phyloP scores from a whole-genome alignment of 2,797 vertebrate species.

The Amblyraja radiata region DNA sequence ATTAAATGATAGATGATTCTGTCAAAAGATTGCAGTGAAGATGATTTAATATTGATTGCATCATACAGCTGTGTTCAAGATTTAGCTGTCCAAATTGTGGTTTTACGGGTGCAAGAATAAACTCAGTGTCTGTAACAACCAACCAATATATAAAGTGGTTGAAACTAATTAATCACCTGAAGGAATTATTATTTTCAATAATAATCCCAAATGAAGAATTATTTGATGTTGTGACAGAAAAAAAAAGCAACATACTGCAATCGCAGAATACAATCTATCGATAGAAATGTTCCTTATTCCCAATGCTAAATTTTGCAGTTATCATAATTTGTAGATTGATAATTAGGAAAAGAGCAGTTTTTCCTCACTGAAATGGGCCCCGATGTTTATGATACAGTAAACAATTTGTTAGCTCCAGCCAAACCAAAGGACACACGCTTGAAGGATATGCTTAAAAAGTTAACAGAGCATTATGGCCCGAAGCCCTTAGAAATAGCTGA shows the following conservation, averaged over 20 bases:
- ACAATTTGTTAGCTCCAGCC: too few species aligned
- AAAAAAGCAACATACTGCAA: not conserved
- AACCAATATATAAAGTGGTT: not conserved
- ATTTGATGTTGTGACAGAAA: not conserved
- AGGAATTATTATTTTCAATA: not conserved
- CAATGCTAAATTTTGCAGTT: not conserved
- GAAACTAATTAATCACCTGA: not conserved
- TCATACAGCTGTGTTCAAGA: not conserved
- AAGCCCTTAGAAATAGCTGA: too few species aligned
- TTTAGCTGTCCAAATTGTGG: not conserved
- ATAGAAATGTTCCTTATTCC: not conserved
- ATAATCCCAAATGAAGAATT: not conserved
- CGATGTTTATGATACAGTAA: too few species aligned
- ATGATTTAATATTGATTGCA: conserved; percentile 4
- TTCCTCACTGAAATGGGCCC: too few species aligned
- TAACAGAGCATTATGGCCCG: too few species aligned
- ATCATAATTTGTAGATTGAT: not conserved
- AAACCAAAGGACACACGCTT: too few species aligned
- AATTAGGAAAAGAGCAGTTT: too few species aligned
- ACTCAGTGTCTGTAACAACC: not conserved
- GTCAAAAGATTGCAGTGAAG: not conserved
- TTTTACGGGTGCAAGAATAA: not conserved
- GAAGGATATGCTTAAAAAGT: too few species aligned
- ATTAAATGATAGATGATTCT: not conserved
- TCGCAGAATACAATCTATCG: not conserved